These are phyloP conservation scores for Branchinecta lynchi DNA, from an alignment of 1,140 invertebrate genomes.

Conservation along the genomic window DNA sequence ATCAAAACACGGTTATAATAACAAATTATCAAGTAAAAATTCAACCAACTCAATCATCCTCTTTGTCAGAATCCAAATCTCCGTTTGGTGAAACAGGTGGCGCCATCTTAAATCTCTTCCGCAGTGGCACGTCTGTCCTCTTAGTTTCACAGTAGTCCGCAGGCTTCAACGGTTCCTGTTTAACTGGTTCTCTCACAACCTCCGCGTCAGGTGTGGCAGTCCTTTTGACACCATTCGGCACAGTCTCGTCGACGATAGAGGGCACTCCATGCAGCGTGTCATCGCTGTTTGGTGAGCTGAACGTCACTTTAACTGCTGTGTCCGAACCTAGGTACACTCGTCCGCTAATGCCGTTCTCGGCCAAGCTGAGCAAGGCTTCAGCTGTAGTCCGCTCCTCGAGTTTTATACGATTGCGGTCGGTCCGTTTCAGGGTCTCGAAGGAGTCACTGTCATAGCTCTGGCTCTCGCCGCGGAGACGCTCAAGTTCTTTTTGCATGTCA, in stretches of 20 bases:
- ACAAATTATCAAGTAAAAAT: conserved; percentile 1
- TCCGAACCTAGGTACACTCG: not conserved
- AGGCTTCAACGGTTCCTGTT: not conserved
- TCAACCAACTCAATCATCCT: not conserved
- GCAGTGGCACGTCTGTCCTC: not conserved
- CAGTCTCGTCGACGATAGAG: not conserved
- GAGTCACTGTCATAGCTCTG: conserved; percentile 3
- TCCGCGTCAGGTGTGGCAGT: not conserved
- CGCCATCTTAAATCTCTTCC: conserved; percentile 9
- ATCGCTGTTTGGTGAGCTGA: not conserved
- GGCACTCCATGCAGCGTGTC: not conserved
- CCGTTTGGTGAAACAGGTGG: not conserved
- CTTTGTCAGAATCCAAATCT: not conserved
- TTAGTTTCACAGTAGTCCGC: conserved; percentile 3
- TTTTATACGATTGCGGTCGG: not conserved
- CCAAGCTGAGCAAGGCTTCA: not conserved
- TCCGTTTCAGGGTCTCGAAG: not conserved
- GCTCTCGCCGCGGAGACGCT: conserved; percentile 23
- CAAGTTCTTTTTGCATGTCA: conserved; percentile 35
- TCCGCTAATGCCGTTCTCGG: not conserved
- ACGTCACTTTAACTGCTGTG: not conserved
- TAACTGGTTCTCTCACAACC: not conserved
- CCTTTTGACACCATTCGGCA: not conserved
- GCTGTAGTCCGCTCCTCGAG: conserved; percentile 1
- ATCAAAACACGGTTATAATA: not conserved